A percentile compares a stretch with the other conserved stretches of the same genome.
Evolutionary conservation across 2,797 vertebrate species (phyloP).

Genomic region (Echeneis naucrates): DNA sequence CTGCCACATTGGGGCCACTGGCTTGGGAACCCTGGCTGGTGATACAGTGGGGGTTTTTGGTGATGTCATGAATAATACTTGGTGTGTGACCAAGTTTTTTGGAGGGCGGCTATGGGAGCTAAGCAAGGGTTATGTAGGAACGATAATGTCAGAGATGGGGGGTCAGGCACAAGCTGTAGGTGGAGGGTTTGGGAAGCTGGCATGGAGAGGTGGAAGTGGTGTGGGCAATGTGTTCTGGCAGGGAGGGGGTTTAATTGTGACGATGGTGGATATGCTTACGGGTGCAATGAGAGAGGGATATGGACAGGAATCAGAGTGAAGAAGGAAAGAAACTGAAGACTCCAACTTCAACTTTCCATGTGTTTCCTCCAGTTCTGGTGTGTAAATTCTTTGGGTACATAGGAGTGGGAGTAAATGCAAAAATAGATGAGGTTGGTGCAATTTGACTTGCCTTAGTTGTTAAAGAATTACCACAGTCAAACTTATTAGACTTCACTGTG

Average conservation of each 20-base stretch:
- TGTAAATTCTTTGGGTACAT: conserved; percentile 36
- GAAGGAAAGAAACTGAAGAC: neutral
- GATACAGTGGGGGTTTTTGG: conserved; percentile 74
- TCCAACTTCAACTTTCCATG: conserved; percentile 9
- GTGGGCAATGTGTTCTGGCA: conserved; percentile 59
- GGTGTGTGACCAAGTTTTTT: conserved; percentile 75
- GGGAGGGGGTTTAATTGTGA: conserved; percentile 54
- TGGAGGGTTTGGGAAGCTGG: conserved; percentile 74
- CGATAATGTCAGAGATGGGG: conserved; percentile 79
- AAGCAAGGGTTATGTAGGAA: conserved; percentile 71
- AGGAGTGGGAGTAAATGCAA: neutral
- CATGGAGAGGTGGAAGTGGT: conserved; percentile 71
- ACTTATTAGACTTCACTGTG: conserved; percentile 32
- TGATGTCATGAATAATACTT: conserved; percentile 65
- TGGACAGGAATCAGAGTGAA: conserved; percentile 61
- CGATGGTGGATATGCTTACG: conserved; percentile 52
- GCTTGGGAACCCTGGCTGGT: conserved; percentile 76
- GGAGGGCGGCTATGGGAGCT: conserved; percentile 73
- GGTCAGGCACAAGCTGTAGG: conserved; percentile 75
- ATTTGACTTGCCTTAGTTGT: conserved; percentile 49
- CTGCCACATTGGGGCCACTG: conserved; percentile 76
- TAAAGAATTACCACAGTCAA: conserved; percentile 27
- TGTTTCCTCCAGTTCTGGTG: conserved; percentile 31
- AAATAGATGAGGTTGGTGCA: conserved; percentile 30
- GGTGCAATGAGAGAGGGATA: conserved; percentile 62